Evolutionary conservation across 2,888 invertebrate genomes (phyloP).

Genomic region (Melinopterus prodromus): DNA sequence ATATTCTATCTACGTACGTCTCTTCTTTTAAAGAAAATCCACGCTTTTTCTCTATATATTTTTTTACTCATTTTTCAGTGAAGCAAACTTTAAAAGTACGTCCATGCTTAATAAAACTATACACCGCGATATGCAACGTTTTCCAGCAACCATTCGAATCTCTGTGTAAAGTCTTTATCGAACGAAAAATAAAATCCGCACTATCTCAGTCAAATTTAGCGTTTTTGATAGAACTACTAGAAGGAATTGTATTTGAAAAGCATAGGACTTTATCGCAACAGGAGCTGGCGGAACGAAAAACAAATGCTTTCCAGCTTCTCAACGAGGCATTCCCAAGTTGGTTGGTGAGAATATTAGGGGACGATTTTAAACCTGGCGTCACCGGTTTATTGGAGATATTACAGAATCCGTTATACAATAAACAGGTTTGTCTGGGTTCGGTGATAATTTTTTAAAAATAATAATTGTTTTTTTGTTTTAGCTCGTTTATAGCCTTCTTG

Average conservation of each 20-base stretch:
- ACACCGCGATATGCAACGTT: constrained; percentile 62
- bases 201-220: constrained; percentile 66
- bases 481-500: constrained; percentile 81
- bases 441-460: constrained; percentile 28
- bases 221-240: constrained; percentile 66
- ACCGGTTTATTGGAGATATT: constrained; percentile 61
- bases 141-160: constrained; percentile 61
- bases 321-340: constrained; percentile 54
- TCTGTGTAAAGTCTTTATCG: constrained; percentile 57
- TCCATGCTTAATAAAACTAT: constrained; percentile 59
- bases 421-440: constrained; percentile 58
- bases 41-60: constrained; percentile 9
- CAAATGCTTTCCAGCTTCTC: constrained; percentile 61
- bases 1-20: constrained; percentile 60
- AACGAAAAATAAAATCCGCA: constrained; percentile 57
- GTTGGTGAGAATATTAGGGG: constrained; percentile 55
- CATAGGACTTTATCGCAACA: constrained; percentile 49
- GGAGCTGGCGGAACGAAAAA: constrained; percentile 52
- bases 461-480: constrained; percentile 52
- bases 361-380: constrained; percentile 59
- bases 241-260: constrained; percentile 63
- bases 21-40: neutral
- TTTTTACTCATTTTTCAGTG: constrained; percentile 59
- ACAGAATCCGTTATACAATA: constrained; percentile 69
- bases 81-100: constrained; percentile 65